Percentiles rank a stretch among this genome's conserved stretches.
These are phyloP conservation scores for Anas flavirostris DNA, from an alignment of 2,797 vertebrate species.

Conservation along the genomic window DNA sequence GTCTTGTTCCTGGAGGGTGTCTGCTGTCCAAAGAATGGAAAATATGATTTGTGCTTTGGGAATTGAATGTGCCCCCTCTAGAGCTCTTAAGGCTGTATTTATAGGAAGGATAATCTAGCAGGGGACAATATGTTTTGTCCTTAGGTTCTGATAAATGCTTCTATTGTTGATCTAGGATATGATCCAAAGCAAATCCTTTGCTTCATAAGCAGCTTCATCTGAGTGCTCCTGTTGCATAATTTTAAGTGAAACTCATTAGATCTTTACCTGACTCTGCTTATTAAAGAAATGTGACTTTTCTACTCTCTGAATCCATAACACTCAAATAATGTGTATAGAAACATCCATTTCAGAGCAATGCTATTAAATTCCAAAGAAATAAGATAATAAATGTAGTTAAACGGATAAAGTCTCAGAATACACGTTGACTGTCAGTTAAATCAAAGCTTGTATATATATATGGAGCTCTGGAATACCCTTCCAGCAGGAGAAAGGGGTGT, in stretches of 20 bases:
- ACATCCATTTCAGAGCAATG: background rate
- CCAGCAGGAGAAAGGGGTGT: background rate
- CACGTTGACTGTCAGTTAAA: background rate
- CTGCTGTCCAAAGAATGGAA: slow-evolving; percentile 47
- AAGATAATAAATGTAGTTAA: background rate
- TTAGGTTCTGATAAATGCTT: slow-evolving; percentile 36
- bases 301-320: background rate
- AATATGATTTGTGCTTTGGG: slow-evolving; percentile 51
- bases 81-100: slow-evolving; percentile 47
- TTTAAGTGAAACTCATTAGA: slow-evolving; percentile 18
- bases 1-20: slow-evolving; percentile 37
- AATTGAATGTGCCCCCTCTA: slow-evolving; percentile 41
- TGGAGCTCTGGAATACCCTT: background rate
- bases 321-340: background rate
- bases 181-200: slow-evolving; percentile 36
- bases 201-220: background rate
- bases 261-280: background rate
- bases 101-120: slow-evolving; percentile 51
- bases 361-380: background rate
- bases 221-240: background rate
- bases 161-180: slow-evolving; percentile 47
- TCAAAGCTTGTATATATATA: background rate
- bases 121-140: slow-evolving; percentile 64
- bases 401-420: background rate
- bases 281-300: background rate